Base-by-base conservation (phyloP, 2,888 invertebrate genomes). In the Phortica magna region DNA sequence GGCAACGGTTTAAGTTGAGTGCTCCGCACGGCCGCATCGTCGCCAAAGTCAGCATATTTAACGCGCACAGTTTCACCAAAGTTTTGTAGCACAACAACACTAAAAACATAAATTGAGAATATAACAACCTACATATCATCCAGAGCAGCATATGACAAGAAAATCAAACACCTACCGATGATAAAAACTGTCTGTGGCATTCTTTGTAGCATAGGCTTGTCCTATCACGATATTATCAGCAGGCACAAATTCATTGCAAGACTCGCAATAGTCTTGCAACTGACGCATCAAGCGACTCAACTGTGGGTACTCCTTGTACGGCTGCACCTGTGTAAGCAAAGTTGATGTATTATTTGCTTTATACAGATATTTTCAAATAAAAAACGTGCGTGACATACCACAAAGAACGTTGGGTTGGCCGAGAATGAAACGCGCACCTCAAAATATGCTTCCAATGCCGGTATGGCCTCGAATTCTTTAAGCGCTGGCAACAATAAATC, bases 381-480 rank as follows among this genome's bases (percentile, higher is more conserved):
- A n/a, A n/a, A n/a, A n/a, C n/a, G n/a, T n/a, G n/a, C n/a, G n/a
- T 55, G 6, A 80, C 84, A 80, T 78, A 91, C 91, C 76, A 89
- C 86, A 89, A 92, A 92, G 79, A 90, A 90, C 14, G 87, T 88
- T 2, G 97, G 97, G 93, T 95, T 95, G 3, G 96, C 95, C 0
- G 96, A 95, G 93, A 95, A 94, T 0, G 95, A 94, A 75, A 96
- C 93, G 85, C 94, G 94, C 14, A 96, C 95, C 87, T 96, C 95
- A 87, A 96, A 95, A 86, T 93, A 95, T 53, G 93, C 91, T 3
- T 93, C 94, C 61, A 82, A 53, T 1, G 84, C 83, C 7, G 91
- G 91, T 79, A 91, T 88, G 19, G 84, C 86, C 57, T 86, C 83
- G 77, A 90, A 90, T 42, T 83, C 84, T 67, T 87, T 89, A 0